These are phyloP conservation scores for Scaptomyza montana DNA, from an alignment of 1,140 invertebrate genomes.

Conservation along the genomic window DNA sequence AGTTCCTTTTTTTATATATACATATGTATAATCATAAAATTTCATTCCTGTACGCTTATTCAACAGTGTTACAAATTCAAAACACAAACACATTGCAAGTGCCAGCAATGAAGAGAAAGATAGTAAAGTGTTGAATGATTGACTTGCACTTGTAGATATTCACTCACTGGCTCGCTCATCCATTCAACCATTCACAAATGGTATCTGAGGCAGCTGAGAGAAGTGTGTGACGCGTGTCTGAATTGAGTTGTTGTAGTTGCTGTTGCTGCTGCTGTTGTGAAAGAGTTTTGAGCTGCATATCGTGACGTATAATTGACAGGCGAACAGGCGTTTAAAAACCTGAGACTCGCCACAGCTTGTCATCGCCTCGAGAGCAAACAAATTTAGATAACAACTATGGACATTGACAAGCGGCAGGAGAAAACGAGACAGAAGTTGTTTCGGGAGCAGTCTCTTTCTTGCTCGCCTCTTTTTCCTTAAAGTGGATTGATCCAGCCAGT, in stretches of 20 bases:
- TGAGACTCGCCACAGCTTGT: conserved; percentile 47
- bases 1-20: too few relatives aligned
- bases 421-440: not conserved
- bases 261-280: conserved; percentile 24
- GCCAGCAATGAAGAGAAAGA: conserved; percentile 15
- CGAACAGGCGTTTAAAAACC: conserved; percentile 68
- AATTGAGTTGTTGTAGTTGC: not conserved
- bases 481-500: conserved; percentile 48
- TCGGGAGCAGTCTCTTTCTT: not conserved
- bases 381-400: conserved; percentile 58
- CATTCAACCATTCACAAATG: conserved; percentile 11
- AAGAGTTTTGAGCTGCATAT: conserved; percentile 62
- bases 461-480: conserved; percentile 17
- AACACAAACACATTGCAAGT: conserved; percentile 14
- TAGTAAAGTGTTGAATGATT: conserved; percentile 37
- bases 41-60: not conserved
- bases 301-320: conserved; percentile 75
- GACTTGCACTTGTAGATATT: conserved; percentile 29
- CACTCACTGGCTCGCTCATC: not conserved
- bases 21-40: not conserved
- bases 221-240: conserved; percentile 30
- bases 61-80: not conserved
- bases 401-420: conserved; percentile 29
- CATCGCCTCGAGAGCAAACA: conserved; percentile 69
- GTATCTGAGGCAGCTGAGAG: not conserved